Evolutionary conservation across 2,888 invertebrate genomes (phyloP).

Genomic region (Itoplectis maculator): DNA sequence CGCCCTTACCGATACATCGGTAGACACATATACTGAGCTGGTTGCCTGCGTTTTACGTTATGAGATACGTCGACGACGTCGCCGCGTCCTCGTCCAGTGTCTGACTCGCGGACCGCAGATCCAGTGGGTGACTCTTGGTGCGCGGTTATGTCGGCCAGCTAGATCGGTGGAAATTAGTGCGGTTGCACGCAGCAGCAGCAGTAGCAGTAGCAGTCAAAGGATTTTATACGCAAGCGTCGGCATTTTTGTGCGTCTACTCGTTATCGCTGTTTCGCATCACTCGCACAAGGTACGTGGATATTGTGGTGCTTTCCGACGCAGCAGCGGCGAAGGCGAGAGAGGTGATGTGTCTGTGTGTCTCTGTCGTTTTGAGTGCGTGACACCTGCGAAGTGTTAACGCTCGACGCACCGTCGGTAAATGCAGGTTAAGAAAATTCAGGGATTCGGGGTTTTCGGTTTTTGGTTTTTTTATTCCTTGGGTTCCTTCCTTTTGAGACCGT

Average conservation of each 20-base stretch:
- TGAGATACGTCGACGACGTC: slow-evolving; percentile 56
- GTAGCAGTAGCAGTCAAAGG: too few relatives aligned
- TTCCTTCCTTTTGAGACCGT: too few relatives aligned
- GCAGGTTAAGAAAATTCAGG: too few relatives aligned
- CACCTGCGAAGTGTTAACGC: too few relatives aligned
- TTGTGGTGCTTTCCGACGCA: neutral
- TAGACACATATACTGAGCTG: slow-evolving; percentile 9
- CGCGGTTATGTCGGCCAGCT: slow-evolving; percentile 32
- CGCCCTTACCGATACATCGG: neutral
- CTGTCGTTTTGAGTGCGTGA: slow-evolving; percentile 8
- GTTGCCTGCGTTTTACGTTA: slow-evolving; percentile 47
- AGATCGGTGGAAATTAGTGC: neutral
- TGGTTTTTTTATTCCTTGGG: too few relatives aligned
- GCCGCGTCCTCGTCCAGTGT: slow-evolving; percentile 58
- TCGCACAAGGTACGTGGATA: slow-evolving; percentile 77
- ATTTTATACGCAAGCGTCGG: neutral
- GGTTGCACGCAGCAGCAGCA: slow-evolving; percentile 3
- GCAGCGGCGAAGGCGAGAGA: too few relatives aligned
- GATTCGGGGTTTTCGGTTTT: too few relatives aligned
- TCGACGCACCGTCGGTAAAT: too few relatives aligned
- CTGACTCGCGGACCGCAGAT: slow-evolving; percentile 34
- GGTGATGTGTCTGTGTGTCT: too few relatives aligned
- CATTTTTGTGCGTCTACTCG: slow-evolving; percentile 40
- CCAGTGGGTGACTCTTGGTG: slow-evolving; percentile 36
- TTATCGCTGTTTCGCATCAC: slow-evolving; percentile 75